Percentiles rank a stretch among this genome's conserved stretches.
phyloP scores from a whole-genome alignment of 2,113 vertebrate genomes.

The Coreoperca whiteheadi region DNA sequence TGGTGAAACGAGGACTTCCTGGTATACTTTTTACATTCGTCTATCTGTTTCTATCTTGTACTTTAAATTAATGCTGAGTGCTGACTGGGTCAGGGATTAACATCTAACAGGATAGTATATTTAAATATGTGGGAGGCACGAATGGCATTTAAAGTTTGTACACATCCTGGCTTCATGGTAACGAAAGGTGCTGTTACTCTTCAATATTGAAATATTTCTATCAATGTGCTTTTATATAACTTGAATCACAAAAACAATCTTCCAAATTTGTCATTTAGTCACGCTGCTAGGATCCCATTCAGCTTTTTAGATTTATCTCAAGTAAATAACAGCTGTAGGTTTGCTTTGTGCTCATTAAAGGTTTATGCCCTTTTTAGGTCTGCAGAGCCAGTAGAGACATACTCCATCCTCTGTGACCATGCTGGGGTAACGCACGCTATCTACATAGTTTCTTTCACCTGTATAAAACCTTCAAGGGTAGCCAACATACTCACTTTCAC shows the following conservation, averaged over 20 bases:
- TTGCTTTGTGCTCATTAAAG: background rate
- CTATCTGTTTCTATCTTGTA: background rate
- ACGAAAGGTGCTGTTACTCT: background rate
- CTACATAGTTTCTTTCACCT: background rate
- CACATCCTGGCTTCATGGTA: background rate
- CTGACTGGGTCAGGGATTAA: too few relatives aligned
- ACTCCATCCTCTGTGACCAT: conserved; percentile 73
- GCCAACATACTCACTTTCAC: conserved; percentile 6
- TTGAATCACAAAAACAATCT: background rate
- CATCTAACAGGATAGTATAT: background rate
- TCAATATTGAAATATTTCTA: too few relatives aligned
- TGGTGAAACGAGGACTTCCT: conserved; percentile 75
- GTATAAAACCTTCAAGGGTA: background rate
- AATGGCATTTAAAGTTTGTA: background rate
- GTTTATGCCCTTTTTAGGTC: conserved; percentile 62
- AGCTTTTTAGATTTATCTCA: background rate
- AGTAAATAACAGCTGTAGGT: background rate
- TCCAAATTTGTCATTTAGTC: background rate
- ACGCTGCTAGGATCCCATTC: background rate
- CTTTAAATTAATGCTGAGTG: background rate
- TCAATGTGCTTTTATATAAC: background rate
- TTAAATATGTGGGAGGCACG: background rate
- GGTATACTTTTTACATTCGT: conserved; percentile 60
- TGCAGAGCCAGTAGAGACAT: conserved; percentile 55
- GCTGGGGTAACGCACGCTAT: conserved; percentile 74